Evolutionary conservation across 2,888 invertebrate species (phyloP), one percentile per base, ranked within the genome.

Genomic region (Mycalesis mineus): DNA sequence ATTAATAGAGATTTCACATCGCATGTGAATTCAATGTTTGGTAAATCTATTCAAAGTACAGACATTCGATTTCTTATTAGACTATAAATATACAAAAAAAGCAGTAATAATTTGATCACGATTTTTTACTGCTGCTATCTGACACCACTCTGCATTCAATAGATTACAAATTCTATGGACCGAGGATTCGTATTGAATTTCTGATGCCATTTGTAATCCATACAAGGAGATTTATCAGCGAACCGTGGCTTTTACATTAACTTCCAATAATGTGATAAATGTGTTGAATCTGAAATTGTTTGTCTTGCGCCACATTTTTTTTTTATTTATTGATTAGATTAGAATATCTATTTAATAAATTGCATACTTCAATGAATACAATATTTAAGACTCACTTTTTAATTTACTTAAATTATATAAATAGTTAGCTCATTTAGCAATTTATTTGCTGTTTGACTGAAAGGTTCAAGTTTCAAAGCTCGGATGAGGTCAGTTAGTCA

Each of bases 121-220:
- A 13, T 44, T 60, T 58, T 60, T 60, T 51, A 54, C 15, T 28
- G 15, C 31, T 14, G 11, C 36, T 53, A 47, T 47, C 40, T 49
- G 55, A 57, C 55, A 61, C 60, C 41, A 37, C 48, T 15, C 47
- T 41, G 55, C 48, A 48, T 61, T 61, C 50, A 61, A 57, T 55
- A 57, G 55, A 61, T 61, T 55, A 58, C 57, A 61, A 57, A 61
- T 61, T 61, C 60, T 61, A 58, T 58, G 55, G 51, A 39, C 55
- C 41, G 57, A 47, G 42, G 63, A 63, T 62, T 61, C 58, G 57
- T 63, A 64, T 57, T 64, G 57, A 58, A 60, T 54, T 58, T 58
- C 58, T 61, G 60, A 61, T 58, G 61, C 56, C 44, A 59, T 57
- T 61, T 58, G 56, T 61, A 58, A 59, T 56, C 53, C 45, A 58